These are phyloP conservation scores for Gorsachius goisagi DNA, from an alignment of 2,113 vertebrate species.

Conservation along the genomic window DNA sequence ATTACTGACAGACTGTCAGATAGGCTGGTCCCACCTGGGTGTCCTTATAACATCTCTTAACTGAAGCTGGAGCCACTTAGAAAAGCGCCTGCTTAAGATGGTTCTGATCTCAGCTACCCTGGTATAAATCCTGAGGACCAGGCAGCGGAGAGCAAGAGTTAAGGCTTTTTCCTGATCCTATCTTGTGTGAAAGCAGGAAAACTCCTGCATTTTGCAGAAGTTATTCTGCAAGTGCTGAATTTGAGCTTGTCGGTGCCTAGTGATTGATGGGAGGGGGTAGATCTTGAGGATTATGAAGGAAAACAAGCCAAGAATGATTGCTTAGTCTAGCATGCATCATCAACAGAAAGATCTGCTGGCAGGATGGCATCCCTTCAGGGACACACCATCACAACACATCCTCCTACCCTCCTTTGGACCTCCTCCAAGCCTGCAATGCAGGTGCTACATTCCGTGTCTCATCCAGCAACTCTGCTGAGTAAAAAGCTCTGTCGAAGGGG, in stretches of 20 bases:
- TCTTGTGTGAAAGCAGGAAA: background rate
- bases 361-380: constrained; percentile 35
- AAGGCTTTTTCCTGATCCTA: background rate
- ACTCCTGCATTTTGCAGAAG: background rate
- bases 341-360: constrained; percentile 25
- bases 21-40: background rate
- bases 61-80: background rate
- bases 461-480: constrained; percentile 20
- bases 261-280: background rate
- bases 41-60: background rate
- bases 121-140: background rate
- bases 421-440: constrained; percentile 66
- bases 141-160: background rate
- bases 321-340: background rate
- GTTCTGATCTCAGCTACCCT: background rate
- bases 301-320: background rate
- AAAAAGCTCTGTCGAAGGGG: background rate
- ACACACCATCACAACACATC: background rate
- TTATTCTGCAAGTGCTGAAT: background rate
- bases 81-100: background rate
- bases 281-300: background rate
- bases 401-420: constrained; percentile 52
- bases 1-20: background rate
- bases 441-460: constrained; percentile 21
- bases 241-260: background rate